Evolutionary conservation across 1,140 invertebrate species (phyloP), one percentile per base, ranked within the genome.

Genomic region (Drosophila rhopaloa): DNA sequence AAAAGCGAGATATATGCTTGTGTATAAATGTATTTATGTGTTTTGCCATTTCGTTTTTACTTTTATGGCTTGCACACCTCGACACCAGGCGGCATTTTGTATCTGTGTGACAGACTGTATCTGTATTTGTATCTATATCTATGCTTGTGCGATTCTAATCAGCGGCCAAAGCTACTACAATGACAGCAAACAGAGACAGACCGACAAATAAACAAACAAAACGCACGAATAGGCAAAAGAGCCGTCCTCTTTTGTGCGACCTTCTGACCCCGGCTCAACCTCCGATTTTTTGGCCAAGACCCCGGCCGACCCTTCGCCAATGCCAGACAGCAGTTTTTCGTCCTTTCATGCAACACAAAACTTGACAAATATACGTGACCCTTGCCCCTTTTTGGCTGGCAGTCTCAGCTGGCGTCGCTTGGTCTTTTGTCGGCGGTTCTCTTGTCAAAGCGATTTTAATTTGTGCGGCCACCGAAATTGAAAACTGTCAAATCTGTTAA

Each of bases 401-500:
- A 59, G 78, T 24, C 65, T 75, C 82, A 85, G 79, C 62, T 85
- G 82, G 83, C 82, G 82, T 67, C 83, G 53, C 43, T 74, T 59
- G 62, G 78, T 81, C 79, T 56, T 81, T 77, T 50, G 56, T 62
- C 50, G 59, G n/a, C 35, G 44, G 41, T 35, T 54, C 51, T 66
- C 60, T 44, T 58, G 47, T 72, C 61, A 60, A 76, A 66, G 47
- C 79, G 51, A 76, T 79, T 85, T 83, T 86, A 88, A 88, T 86
- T 88, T 86, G 76, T 76, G 55, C 66, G 74, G 44, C 38, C 60
- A 38, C 43, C 73, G 67, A 84, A 84, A 84, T 86, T 86, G 79
- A 83, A 86, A 86, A 89, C 83, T 86, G 83, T 86, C 83, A 88
- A 79, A 86, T 88, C 76, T 88, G 79, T 76, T 86, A 88, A 79